These are phyloP conservation scores for Caradrina kadenii DNA, from an alignment of 2,888 invertebrate genomes.

Conservation along the genomic window DNA sequence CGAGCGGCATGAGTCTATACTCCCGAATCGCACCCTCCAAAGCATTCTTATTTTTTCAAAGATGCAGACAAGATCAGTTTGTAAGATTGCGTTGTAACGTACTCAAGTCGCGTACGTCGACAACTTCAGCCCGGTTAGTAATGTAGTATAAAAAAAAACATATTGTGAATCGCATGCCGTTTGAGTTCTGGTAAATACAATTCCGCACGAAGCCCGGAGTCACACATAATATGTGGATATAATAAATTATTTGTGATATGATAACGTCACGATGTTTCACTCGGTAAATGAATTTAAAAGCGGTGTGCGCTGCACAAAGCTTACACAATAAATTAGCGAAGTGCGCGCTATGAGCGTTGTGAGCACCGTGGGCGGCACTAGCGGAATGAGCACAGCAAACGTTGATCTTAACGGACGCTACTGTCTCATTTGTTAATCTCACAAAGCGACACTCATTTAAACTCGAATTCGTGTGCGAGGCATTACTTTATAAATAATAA, in stretches of 20 bases:
- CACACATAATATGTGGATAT: conserved; percentile 26
- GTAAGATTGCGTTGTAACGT: not conserved
- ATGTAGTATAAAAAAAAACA: not conserved
- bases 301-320: conserved; percentile 24
- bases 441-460: conserved; percentile 76
- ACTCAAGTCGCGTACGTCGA: not conserved
- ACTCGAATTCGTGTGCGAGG: conserved; percentile 53
- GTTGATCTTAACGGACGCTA: conserved; percentile 26
- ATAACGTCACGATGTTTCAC: conserved; percentile 44
- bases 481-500: conserved; percentile 56
- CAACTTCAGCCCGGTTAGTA: not conserved
- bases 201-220: not conserved
- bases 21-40: too few species aligned
- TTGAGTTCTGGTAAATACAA: conserved; percentile 12
- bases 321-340: conserved; percentile 37
- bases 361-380: conserved; percentile 9
- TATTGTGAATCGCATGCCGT: conserved; percentile 6
- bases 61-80: not conserved
- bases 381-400: not conserved
- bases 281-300: conserved; percentile 51
- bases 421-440: conserved; percentile 73
- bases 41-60: too few species aligned
- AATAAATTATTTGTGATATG: conserved; percentile 50
- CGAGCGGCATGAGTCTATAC: too few species aligned
- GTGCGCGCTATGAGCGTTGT: conserved; percentile 19